These are phyloP conservation scores for Pecten maximus DNA, from an alignment of 2,888 invertebrate genomes.

Conservation along the genomic window DNA sequence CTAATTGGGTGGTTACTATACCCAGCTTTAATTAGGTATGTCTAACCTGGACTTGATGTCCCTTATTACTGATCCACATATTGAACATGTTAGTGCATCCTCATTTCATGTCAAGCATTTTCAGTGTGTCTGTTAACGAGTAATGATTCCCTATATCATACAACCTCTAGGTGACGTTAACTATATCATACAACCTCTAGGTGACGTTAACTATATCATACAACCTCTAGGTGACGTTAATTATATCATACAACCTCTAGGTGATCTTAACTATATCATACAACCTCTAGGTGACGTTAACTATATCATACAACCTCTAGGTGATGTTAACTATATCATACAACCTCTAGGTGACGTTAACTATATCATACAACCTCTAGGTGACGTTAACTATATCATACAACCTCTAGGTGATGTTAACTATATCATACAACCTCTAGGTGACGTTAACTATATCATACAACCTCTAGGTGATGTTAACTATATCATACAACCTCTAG, in stretches of 20 bases:
- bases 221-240: neutral
- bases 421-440: no score
- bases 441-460: no score
- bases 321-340: no score
- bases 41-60: constrained; percentile 4
- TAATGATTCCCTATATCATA: no score
- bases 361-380: no score
- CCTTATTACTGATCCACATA: constrained; percentile 1
- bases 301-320: no score
- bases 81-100: neutral
- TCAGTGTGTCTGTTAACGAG: neutral
- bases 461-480: no score
- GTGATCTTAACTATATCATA: neutral
- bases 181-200: neutral
- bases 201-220: neutral
- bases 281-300: no score
- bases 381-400: no score
- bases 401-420: no score
- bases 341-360: no score
- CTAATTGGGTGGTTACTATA: constrained; percentile 8
- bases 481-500: neutral
- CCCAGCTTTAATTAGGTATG: neutral
- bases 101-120: neutral
- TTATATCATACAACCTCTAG: neutral
- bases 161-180: no score